phyloP scores from a whole-genome alignment of 2,888 invertebrate species.

The Spilosoma lubricipeda region DNA sequence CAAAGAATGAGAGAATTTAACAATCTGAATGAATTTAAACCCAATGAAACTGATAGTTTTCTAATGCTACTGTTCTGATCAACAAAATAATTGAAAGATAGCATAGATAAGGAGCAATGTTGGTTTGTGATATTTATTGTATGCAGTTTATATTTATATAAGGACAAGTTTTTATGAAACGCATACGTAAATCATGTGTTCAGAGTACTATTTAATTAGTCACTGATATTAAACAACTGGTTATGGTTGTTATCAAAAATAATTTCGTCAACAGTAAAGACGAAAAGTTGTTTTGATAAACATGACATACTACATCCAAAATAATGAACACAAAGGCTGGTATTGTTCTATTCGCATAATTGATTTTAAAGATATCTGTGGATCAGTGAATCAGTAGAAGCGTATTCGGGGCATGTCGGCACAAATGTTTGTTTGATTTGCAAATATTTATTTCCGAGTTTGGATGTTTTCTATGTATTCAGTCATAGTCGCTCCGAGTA shows the following conservation, averaged over 20 bases:
- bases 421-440: too few relatives aligned
- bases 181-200: neutral
- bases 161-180: neutral
- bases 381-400: too few relatives aligned
- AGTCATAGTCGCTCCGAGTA: too few relatives aligned
- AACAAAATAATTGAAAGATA: neutral
- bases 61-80: neutral
- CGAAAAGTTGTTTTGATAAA: conserved; percentile 20
- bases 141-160: neutral
- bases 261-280: conserved; percentile 15
- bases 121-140: neutral
- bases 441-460: too few relatives aligned
- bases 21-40: neutral
- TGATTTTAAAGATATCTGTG: conserved; percentile 13
- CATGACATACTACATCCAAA: conserved; percentile 35
- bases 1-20: too few relatives aligned
- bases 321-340: conserved; percentile 32
- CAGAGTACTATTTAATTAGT: neutral
- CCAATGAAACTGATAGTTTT: neutral
- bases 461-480: too few relatives aligned
- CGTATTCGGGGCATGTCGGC: too few relatives aligned
- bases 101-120: neutral
- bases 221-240: neutral
- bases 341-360: conserved; percentile 35
- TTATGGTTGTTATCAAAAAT: neutral